Conservation (phyloP, 2,113 vertebrate genomes). For the Saimiri boliviensis region DNA sequence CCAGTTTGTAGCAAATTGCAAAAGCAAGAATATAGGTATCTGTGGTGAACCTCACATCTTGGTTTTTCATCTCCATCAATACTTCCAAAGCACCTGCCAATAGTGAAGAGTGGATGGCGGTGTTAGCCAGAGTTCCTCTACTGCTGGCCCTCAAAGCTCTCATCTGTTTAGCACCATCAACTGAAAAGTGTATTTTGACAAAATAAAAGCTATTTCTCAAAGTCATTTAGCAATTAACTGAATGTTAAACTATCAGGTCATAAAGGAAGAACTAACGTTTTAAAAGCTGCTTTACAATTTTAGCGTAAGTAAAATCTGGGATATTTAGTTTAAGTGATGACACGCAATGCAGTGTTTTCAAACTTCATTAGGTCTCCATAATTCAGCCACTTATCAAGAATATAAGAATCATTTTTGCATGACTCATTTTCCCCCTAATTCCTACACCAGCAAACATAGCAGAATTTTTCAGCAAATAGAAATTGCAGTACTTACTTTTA, state of each 20-base stretch:
- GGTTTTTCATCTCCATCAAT: conserved; percentile 90
- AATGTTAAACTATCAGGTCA: neutral
- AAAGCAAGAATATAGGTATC: conserved; percentile 90
- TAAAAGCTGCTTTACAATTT: neutral
- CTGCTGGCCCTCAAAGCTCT: neutral
- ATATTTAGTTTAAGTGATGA: neutral
- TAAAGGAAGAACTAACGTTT: neutral
- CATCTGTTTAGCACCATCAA: neutral
- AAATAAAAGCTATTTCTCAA: neutral
- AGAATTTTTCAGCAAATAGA: conserved; percentile 31
- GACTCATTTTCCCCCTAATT: neutral
- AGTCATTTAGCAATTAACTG: neutral
- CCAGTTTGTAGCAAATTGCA: conserved; percentile 94
- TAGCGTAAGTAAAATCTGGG: neutral
- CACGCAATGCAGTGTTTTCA: neutral
- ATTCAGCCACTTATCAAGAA: neutral
- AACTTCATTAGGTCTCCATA: neutral
- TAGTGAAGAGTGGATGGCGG: conserved; percentile 15
- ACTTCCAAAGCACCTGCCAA: conserved; percentile 90
- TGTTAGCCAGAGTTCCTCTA: neutral
- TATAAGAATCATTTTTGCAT: neutral
- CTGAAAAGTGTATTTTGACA: neutral
- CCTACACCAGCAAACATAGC: neutral
- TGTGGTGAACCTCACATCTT: conserved; percentile 87
- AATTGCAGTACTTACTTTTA: conserved; percentile 86